Base-by-base conservation (phyloP, 2,113 vertebrate species). In the Muscicapa adusta region DNA sequence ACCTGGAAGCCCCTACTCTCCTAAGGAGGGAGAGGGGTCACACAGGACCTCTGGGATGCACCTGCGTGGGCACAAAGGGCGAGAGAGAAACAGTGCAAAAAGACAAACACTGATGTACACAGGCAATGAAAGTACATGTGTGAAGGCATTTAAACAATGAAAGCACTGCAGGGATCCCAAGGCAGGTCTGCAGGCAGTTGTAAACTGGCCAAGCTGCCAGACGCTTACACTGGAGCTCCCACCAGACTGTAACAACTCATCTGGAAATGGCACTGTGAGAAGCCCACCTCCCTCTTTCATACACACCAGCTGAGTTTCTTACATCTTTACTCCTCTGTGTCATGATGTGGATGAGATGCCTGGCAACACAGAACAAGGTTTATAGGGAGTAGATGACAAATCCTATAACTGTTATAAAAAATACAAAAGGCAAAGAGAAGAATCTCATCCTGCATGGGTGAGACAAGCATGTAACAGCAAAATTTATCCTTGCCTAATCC, bases 401-500 rank as follows among this genome's bases (percentile, higher is more conserved):
- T 34, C 33, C 20, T 67, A 5, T 9, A 80, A 73, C 10, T 3
- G 3, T 45, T 34, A 18, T 18, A 62, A 90, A 10, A n/a, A 72
- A 61, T n/a, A 76, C 0, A 2, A 83, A 91, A 79, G 16, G 29
- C 22, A 77, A 96, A 65, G 51, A 74, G 47, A 95, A 89, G 47
- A 67, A 36, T 51, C 40, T 67, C 18, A 80, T 60, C 48, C 45
- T 63, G 89, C 26, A 11, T 63, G 43, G 31, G 51, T n/a, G 60
- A 94, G 51, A 81, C 34, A 93, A 83, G 91, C 19, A 65, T 2
- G 7, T 77, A 88, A 73, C 34, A 83, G 34, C 29, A 86, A n/a
- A 22, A 93, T 86, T 93, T 67, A 91, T 77, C 80, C 48, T 15
- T 9, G 5, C 43, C 29, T 88, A 89, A 92, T 85, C 53, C 25